Conservation (phyloP, 1,140 invertebrate genomes). For the Ridgeia piscesae region DNA sequence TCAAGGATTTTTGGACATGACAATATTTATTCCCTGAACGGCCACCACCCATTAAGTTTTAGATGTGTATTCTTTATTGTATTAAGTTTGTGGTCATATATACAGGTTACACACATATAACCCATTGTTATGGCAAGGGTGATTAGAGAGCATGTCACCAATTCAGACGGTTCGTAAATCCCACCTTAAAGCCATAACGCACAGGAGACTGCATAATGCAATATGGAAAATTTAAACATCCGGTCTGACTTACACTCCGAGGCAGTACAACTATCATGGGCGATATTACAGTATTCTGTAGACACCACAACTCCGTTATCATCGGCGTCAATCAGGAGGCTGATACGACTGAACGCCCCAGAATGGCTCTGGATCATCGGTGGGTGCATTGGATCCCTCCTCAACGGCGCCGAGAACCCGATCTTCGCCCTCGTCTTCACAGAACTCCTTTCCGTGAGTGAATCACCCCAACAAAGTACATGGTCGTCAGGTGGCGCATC, state of each 20-base stretch:
- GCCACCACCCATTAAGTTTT: too few relatives aligned
- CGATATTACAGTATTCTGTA: background rate
- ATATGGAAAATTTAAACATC: too few relatives aligned
- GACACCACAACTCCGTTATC: background rate
- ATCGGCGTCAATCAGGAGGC: conserved; percentile 51
- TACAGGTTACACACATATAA: too few relatives aligned
- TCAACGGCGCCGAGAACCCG: conserved; percentile 78
- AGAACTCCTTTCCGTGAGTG: conserved; percentile 76
- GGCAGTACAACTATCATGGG: background rate
- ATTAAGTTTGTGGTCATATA: too few relatives aligned
- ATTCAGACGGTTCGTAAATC: too few relatives aligned
- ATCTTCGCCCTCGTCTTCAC: conserved; percentile 84
- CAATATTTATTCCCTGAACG: background rate
- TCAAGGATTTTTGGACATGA: background rate
- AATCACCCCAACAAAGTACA: background rate
- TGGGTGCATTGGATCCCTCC: conserved; percentile 72
- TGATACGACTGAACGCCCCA: conserved; percentile 70
- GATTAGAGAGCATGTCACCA: too few relatives aligned
- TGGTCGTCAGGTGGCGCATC: background rate
- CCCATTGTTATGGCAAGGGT: too few relatives aligned
- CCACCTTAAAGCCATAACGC: too few relatives aligned
- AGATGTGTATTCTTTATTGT: too few relatives aligned
- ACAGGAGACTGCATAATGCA: too few relatives aligned
- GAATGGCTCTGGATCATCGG: conserved; percentile 77
- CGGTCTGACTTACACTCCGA: background rate